Evolutionary conservation across 2,888 invertebrate genomes (phyloP), one percentile per base, ranked within the genome.

Genomic region (Pristionchus fissidentatus): DNA sequence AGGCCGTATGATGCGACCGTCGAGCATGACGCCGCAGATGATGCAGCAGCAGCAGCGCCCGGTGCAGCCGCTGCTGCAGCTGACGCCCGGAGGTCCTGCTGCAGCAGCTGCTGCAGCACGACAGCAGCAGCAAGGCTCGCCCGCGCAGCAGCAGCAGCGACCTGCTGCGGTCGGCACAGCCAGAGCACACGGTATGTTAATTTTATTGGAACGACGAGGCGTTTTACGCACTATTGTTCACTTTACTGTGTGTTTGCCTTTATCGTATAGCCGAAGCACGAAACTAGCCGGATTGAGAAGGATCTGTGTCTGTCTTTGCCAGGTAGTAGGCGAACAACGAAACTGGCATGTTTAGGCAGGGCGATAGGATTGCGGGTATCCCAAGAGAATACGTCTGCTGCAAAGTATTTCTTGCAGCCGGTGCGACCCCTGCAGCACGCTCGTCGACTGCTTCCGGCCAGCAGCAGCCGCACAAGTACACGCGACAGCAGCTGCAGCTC

Each of bases 401-500:
- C 19, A n/a, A 8, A 19, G 52, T 22, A 22, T 3, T 57, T 57
- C 29, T 26, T 0, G 3, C 60, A 60, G 60, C 3, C 60, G 60
- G 32, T 32, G 60, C 60, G 5, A 29, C 60, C 10, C 32, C 60
- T 32, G 60, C 60, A 8, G 60, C 60, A 1, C 60, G 60, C 32
- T 29, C 60, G 43, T 38, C 70, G 10, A n/a, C 66, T 15, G 62
- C 26, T 13, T 13, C 32, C 32, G 19, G 26, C 35, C 41, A 66
- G 62, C 62, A 66, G 62, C 62, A 66, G 60, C 29, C 32, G 19
- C 62, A 32, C 15, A 41, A 26, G 26, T 70, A 70, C 70, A 70
- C 38, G 8, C 70, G 70, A 4, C 70, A 70, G 70, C 70, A 70
- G 70, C 38, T 70, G 70, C 70, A 70, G 70, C 70, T 15, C 4